Base-by-base conservation (phyloP, 2,888 invertebrate genomes). In the Siphonodentalium dalli region DNA sequence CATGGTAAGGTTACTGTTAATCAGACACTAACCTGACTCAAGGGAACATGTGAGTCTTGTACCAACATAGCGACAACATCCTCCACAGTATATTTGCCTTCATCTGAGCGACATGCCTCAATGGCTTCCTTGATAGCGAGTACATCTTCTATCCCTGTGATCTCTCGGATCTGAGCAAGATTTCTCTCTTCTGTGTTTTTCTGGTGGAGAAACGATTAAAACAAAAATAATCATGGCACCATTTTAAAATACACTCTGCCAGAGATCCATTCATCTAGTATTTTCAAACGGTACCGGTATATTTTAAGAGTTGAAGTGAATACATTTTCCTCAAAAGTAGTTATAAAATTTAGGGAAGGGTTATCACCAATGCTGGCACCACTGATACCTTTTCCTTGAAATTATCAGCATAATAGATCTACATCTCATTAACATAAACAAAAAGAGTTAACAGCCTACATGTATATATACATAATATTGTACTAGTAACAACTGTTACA, bases 31-130 rank as follows among this genome's bases (percentile, higher is more conserved):
- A 53, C 53, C 53, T 46, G 39, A 8, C 35, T 40, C 18, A 41
- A 46, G 13, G 45, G 43, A 18, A 58, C 44, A 11, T 60, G 54
- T 28, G 66, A 65, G 55, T 74, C 71, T 29, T 64, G 58, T 13
- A 78, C 66, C 18, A 81, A 64, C 56, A 77, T 67, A 37, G 72
- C 69, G 21, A 81, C 75, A n/a, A 79, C 80, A 59, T 79, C 77
- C 21, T 73, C 69, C 29, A 81, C 61, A 27, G 79, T 73, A 47
- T 71, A 79, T 27, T 65, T 69, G 1, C 80, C 80, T 42, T 72
- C 67, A 34, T 71, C 70, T 47, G 72, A 72, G 26, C 65, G 54
- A 62, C 79, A 80, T 7, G 75, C 77, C 39, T 66, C 70, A 43
- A 80, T 74, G 2, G 81, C 80, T 43, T 74, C 63, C 18, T 70